These are phyloP conservation scores for Dascillus cervinus DNA, from an alignment of 2,888 invertebrate species.

Conservation along the genomic window DNA sequence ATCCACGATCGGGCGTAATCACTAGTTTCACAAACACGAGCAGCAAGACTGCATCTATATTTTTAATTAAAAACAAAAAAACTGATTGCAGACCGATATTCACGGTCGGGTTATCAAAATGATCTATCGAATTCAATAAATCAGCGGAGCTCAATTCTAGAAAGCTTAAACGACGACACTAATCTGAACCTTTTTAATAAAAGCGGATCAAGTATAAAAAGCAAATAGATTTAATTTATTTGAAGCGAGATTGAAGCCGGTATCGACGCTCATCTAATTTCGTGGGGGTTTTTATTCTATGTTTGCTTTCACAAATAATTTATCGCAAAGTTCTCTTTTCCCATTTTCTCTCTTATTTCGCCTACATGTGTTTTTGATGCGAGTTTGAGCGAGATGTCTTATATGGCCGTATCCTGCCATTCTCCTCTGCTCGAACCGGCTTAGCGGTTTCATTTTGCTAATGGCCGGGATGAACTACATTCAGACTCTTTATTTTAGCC, in stretches of 20 bases:
- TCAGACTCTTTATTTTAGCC: constrained; percentile 1
- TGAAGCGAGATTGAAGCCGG: constrained; percentile 24
- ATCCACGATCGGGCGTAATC: too few relatives aligned
- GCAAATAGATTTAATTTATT: constrained; percentile 32
- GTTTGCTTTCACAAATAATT: too few relatives aligned
- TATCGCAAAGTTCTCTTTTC: too few relatives aligned
- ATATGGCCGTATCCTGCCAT: too few relatives aligned
- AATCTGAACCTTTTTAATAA: constrained; percentile 31
- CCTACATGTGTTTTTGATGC: too few relatives aligned
- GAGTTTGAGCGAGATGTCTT: too few relatives aligned
- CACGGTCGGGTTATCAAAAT: too few relatives aligned
- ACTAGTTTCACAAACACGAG: too few relatives aligned
- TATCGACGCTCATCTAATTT: constrained; percentile 22
- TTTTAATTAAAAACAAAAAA: too few relatives aligned
- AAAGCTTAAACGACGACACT: constrained; percentile 27
- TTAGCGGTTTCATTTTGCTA: constrained; percentile 25
- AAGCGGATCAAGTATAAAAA: constrained; percentile 30
- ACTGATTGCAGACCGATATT: too few relatives aligned
- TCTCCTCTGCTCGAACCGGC: constrained; percentile 15
- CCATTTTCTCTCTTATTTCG: too few relatives aligned
- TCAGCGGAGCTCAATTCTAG: constrained; percentile 29
- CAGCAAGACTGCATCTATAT: too few relatives aligned
- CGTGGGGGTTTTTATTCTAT: constrained; percentile 20
- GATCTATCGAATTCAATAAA: constrained; percentile 25
- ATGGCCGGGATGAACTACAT: constrained; percentile 20